Conservation (phyloP, 2,113 vertebrate genomes). For the Rhea pennata region DNA sequence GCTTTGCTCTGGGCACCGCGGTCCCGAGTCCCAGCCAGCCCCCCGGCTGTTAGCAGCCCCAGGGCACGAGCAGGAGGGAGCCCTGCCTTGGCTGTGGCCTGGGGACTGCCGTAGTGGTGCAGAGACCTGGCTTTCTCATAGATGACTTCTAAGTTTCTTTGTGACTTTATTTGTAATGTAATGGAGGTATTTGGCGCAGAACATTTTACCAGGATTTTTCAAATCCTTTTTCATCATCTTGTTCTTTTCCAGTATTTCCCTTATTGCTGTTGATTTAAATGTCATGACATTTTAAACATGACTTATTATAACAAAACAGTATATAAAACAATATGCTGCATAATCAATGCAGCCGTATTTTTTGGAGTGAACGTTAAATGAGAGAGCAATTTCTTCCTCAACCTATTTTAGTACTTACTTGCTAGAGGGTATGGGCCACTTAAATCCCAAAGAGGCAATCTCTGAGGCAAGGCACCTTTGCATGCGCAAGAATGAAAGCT, state of each 20-base stretch:
- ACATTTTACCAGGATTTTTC: constrained; percentile 26
- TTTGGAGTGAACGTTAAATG: constrained; percentile 64
- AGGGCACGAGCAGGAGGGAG: too few species aligned
- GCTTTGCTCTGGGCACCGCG: not conserved
- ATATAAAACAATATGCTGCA: constrained; percentile 63
- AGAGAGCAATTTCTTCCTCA: constrained; percentile 54
- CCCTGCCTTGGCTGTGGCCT: not conserved
- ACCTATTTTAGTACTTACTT: constrained; percentile 53
- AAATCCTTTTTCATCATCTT: constrained; percentile 51
- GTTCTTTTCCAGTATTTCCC: constrained; percentile 52
- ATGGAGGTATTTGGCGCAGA: not conserved
- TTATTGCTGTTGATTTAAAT: constrained; percentile 73
- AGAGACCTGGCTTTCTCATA: not conserved
- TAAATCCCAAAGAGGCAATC: constrained; percentile 30
- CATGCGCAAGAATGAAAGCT: not conserved
- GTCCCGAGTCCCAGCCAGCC: not conserved
- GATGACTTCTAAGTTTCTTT: not conserved
- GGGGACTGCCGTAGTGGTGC: not conserved
- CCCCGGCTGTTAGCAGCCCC: not conserved
- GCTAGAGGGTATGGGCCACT: constrained; percentile 23
- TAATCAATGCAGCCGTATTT: constrained; percentile 63
- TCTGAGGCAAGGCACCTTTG: not conserved
- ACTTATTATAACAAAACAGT: constrained; percentile 73
- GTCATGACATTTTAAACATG: constrained; percentile 75
- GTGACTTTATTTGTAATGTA: not conserved